phyloP scores from a whole-genome alignment of 2,797 vertebrate species.

The Chiroxiphia lanceolata region DNA sequence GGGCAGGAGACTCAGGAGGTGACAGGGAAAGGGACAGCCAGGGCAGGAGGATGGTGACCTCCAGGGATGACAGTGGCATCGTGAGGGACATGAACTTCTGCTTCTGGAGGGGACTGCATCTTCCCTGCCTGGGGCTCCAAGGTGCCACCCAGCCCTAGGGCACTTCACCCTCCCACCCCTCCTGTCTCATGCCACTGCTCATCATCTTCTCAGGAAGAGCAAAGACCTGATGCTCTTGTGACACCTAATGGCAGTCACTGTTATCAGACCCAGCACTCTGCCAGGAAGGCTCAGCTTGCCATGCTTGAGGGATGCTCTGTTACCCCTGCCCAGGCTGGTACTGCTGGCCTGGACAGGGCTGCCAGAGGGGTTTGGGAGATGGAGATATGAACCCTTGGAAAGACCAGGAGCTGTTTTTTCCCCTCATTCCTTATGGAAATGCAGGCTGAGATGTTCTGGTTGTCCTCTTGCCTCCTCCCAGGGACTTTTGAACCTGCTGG shows the following conservation, averaged over 20 bases:
- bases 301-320: neutral
- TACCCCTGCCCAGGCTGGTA: neutral
- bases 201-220: neutral
- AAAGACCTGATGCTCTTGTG: constrained; percentile 39
- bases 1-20: neutral
- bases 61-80: neutral
- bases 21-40: neutral
- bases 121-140: neutral
- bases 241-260: constrained; percentile 47
- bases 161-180: neutral
- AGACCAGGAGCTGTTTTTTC: neutral
- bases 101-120: neutral
- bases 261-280: fast-evolving
- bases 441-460: fast-evolving
- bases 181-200: neutral
- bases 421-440: fast-evolving
- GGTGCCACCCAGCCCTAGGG: neutral
- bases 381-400: neutral
- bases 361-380: neutral
- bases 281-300: neutral
- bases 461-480: neutral
- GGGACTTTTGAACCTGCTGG: neutral
- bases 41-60: neutral
- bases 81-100: fast-evolving
- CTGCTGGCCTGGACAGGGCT: neutral